Evolutionary conservation across 2,797 vertebrate species (phyloP).

Genomic region (Premnoplex brunnescens): DNA sequence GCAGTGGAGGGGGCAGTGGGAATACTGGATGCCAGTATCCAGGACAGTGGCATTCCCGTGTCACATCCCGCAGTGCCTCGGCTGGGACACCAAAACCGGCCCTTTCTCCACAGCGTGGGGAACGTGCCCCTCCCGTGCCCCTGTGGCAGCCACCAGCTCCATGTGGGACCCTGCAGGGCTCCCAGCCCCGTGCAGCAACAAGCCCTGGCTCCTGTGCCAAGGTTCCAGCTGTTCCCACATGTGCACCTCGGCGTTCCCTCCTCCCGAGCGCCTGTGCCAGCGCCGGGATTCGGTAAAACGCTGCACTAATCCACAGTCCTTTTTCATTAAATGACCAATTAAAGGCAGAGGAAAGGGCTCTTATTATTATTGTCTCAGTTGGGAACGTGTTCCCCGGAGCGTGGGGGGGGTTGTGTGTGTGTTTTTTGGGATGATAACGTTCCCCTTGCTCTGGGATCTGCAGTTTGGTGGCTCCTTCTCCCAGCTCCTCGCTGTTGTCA

Average conservation of each 20-base stretch:
- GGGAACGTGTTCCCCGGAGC: background rate
- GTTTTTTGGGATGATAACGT: background rate
- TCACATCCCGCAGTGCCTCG: fast-evolving
- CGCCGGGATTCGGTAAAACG: constrained; percentile 28
- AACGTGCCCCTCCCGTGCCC: background rate
- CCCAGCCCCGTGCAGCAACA: constrained; percentile 11
- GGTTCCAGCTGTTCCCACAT: constrained; percentile 69
- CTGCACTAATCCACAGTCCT: constrained; percentile 40
- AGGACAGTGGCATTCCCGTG: fast-evolving
- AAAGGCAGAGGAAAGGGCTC: constrained; percentile 31
- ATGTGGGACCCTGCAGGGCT: background rate
- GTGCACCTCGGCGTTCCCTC: constrained; percentile 38
- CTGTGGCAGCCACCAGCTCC: background rate
- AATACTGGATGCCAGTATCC: background rate
- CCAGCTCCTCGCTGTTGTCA: background rate
- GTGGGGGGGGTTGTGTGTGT: background rate
- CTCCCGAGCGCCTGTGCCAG: constrained; percentile 36
- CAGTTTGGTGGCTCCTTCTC: background rate
- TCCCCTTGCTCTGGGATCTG: background rate
- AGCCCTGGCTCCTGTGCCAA: background rate
- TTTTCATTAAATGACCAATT: constrained; percentile 66
- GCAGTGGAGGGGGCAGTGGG: background rate
- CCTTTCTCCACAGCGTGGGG: background rate
- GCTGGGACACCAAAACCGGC: background rate
- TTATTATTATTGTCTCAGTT: constrained; percentile 51